A percentile compares a stretch with the other conserved stretches of the same genome.
Conservation (phyloP, 1,140 invertebrate genomes). For the Solen grandis region DNA sequence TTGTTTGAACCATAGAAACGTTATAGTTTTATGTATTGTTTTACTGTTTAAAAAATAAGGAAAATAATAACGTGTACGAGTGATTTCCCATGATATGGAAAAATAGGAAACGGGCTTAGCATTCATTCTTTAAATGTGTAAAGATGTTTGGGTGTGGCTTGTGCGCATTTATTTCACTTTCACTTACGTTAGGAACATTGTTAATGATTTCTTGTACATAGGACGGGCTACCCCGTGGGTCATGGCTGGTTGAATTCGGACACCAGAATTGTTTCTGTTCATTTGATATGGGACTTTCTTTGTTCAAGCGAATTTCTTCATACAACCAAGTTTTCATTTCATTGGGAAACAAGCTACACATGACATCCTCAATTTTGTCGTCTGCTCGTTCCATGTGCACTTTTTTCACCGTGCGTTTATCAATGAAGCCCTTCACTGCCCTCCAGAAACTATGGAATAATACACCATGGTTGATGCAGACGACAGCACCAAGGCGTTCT, state of each 20-base stretch:
- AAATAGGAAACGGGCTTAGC: too few species aligned
- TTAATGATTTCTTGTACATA: conserved; percentile 75
- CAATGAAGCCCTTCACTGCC: conserved; percentile 76
- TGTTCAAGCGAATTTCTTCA: conserved; percentile 77
- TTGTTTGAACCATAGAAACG: too few species aligned
- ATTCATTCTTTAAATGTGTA: too few species aligned
- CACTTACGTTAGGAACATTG: conserved; percentile 12
- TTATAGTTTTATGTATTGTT: too few species aligned
- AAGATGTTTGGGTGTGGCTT: not conserved
- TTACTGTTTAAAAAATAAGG: too few species aligned
- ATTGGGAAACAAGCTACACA: conserved; percentile 69
- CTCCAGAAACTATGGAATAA: conserved; percentile 79
- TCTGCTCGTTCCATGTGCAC: conserved; percentile 70
- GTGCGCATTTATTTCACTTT: not conserved
- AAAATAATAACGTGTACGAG: too few species aligned
- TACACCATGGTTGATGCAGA: conserved; percentile 77
- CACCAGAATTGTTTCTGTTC: conserved; percentile 77
- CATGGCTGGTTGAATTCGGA: conserved; percentile 65
- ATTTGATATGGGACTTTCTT: conserved; percentile 66
- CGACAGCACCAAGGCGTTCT: conserved; percentile 76
- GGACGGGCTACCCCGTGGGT: conserved; percentile 74
- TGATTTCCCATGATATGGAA: too few species aligned
- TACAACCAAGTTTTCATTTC: conserved; percentile 75
- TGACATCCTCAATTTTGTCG: conserved; percentile 69
- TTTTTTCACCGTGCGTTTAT: conserved; percentile 73